Conservation (phyloP, 2,113 vertebrate genomes). For the Hippocampus abdominalis region DNA sequence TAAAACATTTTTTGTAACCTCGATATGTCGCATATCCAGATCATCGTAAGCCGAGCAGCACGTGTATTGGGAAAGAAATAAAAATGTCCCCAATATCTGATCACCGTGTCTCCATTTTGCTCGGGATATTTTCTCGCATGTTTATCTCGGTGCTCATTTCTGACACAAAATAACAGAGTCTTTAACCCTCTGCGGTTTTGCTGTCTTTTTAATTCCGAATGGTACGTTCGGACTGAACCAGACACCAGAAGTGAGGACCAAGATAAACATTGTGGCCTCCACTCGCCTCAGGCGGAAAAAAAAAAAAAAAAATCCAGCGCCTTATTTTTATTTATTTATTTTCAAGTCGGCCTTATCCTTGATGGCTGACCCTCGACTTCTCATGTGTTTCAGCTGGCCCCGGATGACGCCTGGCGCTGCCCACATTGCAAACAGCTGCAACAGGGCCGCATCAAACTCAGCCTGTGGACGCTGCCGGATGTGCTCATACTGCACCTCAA, state of each 20-base stretch:
- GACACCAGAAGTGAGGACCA: slow-evolving; percentile 17
- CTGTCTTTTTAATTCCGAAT: slow-evolving; percentile 38
- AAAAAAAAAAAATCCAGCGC: slow-evolving; percentile 10
- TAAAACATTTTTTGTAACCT: too few species aligned
- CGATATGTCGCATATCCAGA: too few species aligned
- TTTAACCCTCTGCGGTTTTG: slow-evolving; percentile 19
- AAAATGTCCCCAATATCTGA: background rate
- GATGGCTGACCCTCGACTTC: slow-evolving; percentile 21
- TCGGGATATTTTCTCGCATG: background rate
- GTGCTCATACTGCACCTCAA: slow-evolving; percentile 96
- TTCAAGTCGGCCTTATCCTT: slow-evolving; percentile 42
- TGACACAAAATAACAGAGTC: slow-evolving; percentile 7
- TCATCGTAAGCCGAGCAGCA: too few species aligned
- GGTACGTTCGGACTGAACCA: slow-evolving; percentile 42
- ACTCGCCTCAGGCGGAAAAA: slow-evolving; percentile 20
- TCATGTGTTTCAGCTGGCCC: slow-evolving; percentile 81
- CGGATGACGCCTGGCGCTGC: slow-evolving; percentile 95
- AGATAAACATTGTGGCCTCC: slow-evolving; percentile 48
- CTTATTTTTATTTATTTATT: background rate
- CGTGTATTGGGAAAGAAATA: background rate
- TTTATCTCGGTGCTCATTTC: slow-evolving; percentile 24
- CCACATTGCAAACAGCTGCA: slow-evolving; percentile 98
- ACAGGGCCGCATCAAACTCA: slow-evolving; percentile 94
- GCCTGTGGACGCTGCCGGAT: slow-evolving; percentile 95
- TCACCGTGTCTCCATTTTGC: background rate